phyloP scores from a whole-genome alignment of 1,140 invertebrate genomes.

The Lepidurus couesii region DNA sequence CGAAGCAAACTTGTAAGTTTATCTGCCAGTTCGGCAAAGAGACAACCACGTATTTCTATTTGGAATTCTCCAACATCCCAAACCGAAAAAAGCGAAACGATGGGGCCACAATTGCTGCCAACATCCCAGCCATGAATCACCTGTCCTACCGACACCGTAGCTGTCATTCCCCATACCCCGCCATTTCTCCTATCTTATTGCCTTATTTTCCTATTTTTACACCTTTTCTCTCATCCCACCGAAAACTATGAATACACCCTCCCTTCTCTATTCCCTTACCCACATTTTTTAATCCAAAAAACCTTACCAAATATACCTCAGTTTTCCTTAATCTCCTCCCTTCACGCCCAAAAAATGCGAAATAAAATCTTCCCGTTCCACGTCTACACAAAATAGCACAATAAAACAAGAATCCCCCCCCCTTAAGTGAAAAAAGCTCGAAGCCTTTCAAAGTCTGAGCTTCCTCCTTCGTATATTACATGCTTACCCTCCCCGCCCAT shows the following conservation, averaged over 20 bases:
- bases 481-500: background rate
- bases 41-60: background rate
- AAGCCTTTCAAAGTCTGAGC: conserved; percentile 21
- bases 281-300: background rate
- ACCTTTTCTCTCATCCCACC: background rate
- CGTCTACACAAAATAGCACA: too few relatives aligned
- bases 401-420: background rate
- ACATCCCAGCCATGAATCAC: conserved; percentile 1
- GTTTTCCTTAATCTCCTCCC: too few relatives aligned
- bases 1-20: too few relatives aligned
- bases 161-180: background rate
- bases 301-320: too few relatives aligned
- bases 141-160: conserved; percentile 8
- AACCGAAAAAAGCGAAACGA: background rate
- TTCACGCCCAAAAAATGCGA: too few relatives aligned
- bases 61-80: background rate
- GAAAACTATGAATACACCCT: background rate
- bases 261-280: background rate
- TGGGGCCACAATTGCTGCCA: background rate
- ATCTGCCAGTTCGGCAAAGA: background rate
- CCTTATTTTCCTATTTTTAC: background rate
- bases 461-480: background rate
- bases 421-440: background rate
- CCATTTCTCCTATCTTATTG: background rate
- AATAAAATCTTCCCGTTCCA: too few relatives aligned